A percentile compares a stretch with the other conserved stretches of the same genome.
These are phyloP conservation scores for Pseudanteris insignis DNA, from an alignment of 2,888 invertebrate species.

Conservation along the genomic window DNA sequence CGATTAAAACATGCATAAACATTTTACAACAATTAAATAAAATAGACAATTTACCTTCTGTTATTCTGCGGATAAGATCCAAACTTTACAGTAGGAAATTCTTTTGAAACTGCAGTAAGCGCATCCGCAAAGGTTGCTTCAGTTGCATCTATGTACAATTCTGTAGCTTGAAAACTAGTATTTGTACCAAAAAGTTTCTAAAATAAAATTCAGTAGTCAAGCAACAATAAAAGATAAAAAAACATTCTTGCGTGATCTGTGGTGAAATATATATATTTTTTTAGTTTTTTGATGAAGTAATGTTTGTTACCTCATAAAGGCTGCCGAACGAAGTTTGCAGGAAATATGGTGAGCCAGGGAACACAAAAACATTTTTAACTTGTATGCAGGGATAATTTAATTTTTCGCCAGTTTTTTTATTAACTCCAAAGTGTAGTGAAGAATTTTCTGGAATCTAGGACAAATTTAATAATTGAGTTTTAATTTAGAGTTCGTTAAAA, in stretches of 20 bases:
- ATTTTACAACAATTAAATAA: no score
- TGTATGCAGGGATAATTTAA: slow-evolving; percentile 67
- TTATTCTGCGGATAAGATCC: slow-evolving; percentile 69
- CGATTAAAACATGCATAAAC: no score
- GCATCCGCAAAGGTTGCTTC: slow-evolving; percentile 67
- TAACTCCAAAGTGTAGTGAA: slow-evolving; percentile 64
- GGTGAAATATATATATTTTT: not conserved
- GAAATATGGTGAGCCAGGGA: slow-evolving; percentile 76
- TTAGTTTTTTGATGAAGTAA: not conserved
- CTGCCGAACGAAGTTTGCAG: slow-evolving; percentile 64
- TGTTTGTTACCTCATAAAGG: slow-evolving; percentile 55
- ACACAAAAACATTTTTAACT: slow-evolving; percentile 74
- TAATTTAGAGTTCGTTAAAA: not conserved
- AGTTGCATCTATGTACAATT: slow-evolving; percentile 66
- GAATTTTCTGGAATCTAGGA: slow-evolving; percentile 67
- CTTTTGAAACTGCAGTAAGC: slow-evolving; percentile 63
- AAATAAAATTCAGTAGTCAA: slow-evolving; percentile 23
- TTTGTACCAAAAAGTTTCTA: slow-evolving; percentile 63
- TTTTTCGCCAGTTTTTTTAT: slow-evolving; percentile 51
- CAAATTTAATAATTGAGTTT: slow-evolving; percentile 63
- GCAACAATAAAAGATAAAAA: no score
- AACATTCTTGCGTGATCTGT: no score
- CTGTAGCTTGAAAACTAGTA: slow-evolving; percentile 64
- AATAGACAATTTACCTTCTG: slow-evolving; percentile 60
- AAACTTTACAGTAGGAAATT: slow-evolving; percentile 68